phyloP scores from a whole-genome alignment of 2,113 vertebrate species.

The Percopsis transmontana region DNA sequence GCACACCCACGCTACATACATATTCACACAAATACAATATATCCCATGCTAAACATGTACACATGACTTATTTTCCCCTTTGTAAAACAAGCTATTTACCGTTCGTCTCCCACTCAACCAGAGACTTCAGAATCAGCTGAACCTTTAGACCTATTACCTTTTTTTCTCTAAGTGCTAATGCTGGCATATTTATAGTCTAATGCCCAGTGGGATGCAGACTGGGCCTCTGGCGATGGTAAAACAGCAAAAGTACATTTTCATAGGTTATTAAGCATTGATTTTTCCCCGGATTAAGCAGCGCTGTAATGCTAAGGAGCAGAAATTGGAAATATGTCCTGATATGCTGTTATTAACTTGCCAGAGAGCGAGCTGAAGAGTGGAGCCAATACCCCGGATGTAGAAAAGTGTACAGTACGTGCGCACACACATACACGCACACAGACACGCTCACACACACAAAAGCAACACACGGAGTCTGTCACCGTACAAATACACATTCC shows the following conservation, averaged over 20 bases:
- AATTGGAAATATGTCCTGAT: slow-evolving; percentile 56
- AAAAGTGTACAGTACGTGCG: neutral
- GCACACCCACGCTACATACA: too few relatives aligned
- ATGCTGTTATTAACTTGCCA: slow-evolving; percentile 39
- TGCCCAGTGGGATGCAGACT: slow-evolving; percentile 17
- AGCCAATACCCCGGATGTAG: neutral
- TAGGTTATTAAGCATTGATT: slow-evolving; percentile 66
- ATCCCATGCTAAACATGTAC: too few relatives aligned
- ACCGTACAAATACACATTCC: neutral
- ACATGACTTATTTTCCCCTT: too few relatives aligned
- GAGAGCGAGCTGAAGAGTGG: slow-evolving; percentile 10
- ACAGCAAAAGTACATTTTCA: slow-evolving; percentile 65
- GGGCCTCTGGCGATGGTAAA: slow-evolving; percentile 42
- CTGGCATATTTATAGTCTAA: slow-evolving; percentile 47
- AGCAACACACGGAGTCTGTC: neutral
- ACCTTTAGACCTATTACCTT: slow-evolving; percentile 31
- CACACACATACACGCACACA: slow-evolving; percentile 1
- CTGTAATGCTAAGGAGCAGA: slow-evolving; percentile 54
- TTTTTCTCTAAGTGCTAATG: slow-evolving; percentile 44
- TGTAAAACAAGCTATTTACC: too few relatives aligned
- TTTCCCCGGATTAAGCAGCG: slow-evolving; percentile 57
- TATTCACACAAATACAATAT: too few relatives aligned
- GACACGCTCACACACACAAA: neutral
- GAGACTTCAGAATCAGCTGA: slow-evolving; percentile 24
- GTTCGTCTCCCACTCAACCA: slow-evolving; percentile 3